A percentile compares a stretch with the other conserved stretches of the same genome.
phyloP scores from a whole-genome alignment of 2,888 invertebrate species.

The Pseudoips prasinana region DNA sequence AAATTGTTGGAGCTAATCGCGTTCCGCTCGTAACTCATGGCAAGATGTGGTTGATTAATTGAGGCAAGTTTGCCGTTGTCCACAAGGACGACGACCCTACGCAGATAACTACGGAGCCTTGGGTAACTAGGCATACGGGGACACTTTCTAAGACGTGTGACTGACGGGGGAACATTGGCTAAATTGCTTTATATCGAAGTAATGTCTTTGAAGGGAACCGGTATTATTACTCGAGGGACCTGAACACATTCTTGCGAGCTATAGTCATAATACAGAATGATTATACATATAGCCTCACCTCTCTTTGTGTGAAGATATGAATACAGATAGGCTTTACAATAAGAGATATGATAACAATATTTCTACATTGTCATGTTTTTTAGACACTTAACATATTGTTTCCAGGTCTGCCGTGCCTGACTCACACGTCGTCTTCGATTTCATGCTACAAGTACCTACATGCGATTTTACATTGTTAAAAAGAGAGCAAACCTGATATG shows the following conservation, averaged over 20 bases:
- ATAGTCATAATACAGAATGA: slow-evolving; percentile 17
- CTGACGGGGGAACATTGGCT: slow-evolving; percentile 37
- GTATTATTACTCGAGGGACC: slow-evolving; percentile 20
- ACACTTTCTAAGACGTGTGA: slow-evolving; percentile 45
- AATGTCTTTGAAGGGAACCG: slow-evolving; percentile 30
- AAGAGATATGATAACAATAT: too few relatives aligned
- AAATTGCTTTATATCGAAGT: slow-evolving; percentile 45
- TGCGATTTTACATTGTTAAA: too few relatives aligned
- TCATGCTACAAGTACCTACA: too few relatives aligned
- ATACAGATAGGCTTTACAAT: slow-evolving; percentile 2
- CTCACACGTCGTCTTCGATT: too few relatives aligned
- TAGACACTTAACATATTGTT: too few relatives aligned
- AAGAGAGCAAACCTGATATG: too few relatives aligned
- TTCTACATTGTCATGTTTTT: too few relatives aligned
- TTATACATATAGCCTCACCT: slow-evolving; percentile 16
- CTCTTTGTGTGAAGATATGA: slow-evolving; percentile 8
- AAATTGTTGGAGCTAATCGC: slow-evolving; percentile 24
- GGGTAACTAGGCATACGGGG: slow-evolving; percentile 43
- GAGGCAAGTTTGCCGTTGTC: slow-evolving; percentile 40
- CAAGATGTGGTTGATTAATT: slow-evolving; percentile 47
- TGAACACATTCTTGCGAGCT: slow-evolving; percentile 14
- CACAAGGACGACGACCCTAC: slow-evolving; percentile 47
- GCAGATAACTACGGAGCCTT: slow-evolving; percentile 39
- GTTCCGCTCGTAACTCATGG: slow-evolving; percentile 35
- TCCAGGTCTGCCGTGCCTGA: too few relatives aligned